phyloP scores from a whole-genome alignment of 1,140 invertebrate genomes.

The Drosophila ogumai region DNA sequence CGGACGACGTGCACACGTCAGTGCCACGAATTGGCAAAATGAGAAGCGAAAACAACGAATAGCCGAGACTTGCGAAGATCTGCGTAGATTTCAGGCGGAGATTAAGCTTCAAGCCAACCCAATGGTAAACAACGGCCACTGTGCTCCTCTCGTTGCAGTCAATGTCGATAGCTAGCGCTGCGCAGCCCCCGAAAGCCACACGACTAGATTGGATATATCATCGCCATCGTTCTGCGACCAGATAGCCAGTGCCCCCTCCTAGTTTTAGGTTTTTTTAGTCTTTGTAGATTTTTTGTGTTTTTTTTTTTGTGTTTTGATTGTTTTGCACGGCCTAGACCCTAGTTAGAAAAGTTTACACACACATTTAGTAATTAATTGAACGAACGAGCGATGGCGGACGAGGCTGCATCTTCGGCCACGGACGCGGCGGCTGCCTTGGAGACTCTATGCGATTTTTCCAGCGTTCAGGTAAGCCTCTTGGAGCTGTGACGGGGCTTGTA shows the following conservation, averaged over 20 bases:
- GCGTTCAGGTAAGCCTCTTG: constrained; percentile 24
- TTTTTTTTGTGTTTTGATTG: constrained; percentile 28
- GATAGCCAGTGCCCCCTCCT: constrained; percentile 60
- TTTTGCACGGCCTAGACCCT: constrained; percentile 11
- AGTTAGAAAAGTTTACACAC: constrained; percentile 12
- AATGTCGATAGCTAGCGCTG: constrained; percentile 72
- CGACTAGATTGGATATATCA: constrained; percentile 65
- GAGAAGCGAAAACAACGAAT: background rate
- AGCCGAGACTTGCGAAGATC: too few species aligned
- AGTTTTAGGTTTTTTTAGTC: constrained; percentile 26
- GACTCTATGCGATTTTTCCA: constrained; percentile 32
- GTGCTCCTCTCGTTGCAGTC: constrained; percentile 57
- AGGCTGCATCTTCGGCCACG: constrained; percentile 17
- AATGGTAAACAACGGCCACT: constrained; percentile 9
- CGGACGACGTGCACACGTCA: constrained; percentile 70
- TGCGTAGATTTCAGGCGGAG: too few species aligned
- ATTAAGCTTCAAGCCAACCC: too few species aligned
- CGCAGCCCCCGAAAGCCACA: constrained; percentile 28
- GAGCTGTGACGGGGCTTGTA: background rate
- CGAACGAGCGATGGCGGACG: constrained; percentile 35
- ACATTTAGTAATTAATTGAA: constrained; percentile 27
- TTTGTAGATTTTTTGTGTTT: background rate
- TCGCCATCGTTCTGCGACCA: constrained; percentile 29
- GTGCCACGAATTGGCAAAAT: constrained; percentile 64
- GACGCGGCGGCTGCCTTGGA: constrained; percentile 41